Percentiles rank a stretch among this genome's conserved stretches.
phyloP scores from a whole-genome alignment of 2,888 invertebrate species.

The Eugnorisma glareosa region DNA sequence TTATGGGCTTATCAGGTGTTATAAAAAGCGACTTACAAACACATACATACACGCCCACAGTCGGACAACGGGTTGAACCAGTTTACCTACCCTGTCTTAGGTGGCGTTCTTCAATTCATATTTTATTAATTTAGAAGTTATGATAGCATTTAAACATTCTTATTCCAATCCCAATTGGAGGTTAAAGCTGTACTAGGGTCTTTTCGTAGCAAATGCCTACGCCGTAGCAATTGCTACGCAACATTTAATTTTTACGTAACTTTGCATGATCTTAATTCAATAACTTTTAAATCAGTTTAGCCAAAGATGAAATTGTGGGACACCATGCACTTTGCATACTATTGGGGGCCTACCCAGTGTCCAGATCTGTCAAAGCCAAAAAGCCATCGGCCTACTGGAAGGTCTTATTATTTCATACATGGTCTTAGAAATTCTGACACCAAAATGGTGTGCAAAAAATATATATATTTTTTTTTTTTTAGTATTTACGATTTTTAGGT shows the following conservation, averaged over 20 bases:
- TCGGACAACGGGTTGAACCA: not conserved
- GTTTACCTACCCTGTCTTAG: not conserved
- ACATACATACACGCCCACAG: not conserved
- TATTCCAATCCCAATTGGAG: not conserved
- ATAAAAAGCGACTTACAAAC: not conserved
- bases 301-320: not conserved
- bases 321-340: not conserved
- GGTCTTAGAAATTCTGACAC: not conserved
- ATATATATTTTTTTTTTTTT: no score
- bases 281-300: not conserved
- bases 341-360: not conserved
- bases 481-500: no score
- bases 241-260: not conserved
- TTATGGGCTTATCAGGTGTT: not conserved
- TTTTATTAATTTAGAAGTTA: not conserved
- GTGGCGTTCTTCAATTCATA: not conserved
- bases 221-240: slow-evolving; percentile 42
- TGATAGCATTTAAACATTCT: not conserved
- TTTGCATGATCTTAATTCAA: not conserved
- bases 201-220: slow-evolving; percentile 39
- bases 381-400: not conserved
- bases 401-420: not conserved
- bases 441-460: not conserved
- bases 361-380: not conserved
- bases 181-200: not conserved